Evolutionary conservation across 2,888 invertebrate genomes (phyloP).

Genomic region (Plagodis dolabraria): DNA sequence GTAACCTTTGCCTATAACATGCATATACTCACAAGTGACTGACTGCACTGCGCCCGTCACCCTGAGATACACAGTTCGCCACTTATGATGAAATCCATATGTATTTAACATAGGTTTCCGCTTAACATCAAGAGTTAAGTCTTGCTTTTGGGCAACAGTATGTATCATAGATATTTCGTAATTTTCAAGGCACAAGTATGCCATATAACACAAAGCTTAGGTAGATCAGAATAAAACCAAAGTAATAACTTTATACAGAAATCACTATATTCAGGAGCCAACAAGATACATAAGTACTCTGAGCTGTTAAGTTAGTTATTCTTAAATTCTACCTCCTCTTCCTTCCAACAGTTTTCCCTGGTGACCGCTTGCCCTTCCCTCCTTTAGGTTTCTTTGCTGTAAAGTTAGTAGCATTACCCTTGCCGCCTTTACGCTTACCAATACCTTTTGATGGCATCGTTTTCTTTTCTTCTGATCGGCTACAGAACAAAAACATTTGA

Average conservation of each 20-base stretch:
- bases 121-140: too few relatives aligned
- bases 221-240: background rate
- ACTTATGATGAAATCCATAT: too few relatives aligned
- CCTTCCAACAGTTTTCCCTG: conserved; percentile 87
- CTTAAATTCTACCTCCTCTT: conserved; percentile 86
- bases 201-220: too few relatives aligned
- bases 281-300: background rate
- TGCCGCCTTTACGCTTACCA: conserved; percentile 61
- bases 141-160: too few relatives aligned
- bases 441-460: conserved; percentile 54
- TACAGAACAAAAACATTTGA: conserved; percentile 37
- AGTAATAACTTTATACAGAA: background rate
- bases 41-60: too few relatives aligned
- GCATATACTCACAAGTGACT: too few relatives aligned
- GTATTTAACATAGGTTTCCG: too few relatives aligned
- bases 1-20: too few relatives aligned
- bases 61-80: too few relatives aligned
- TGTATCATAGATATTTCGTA: too few relatives aligned
- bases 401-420: conserved; percentile 70
- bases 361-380: conserved; percentile 88
- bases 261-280: too few relatives aligned
- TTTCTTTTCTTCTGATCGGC: conserved; percentile 83
- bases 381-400: conserved; percentile 87
- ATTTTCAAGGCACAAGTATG: too few relatives aligned
- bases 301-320: background rate